Evolutionary conservation across 2,113 vertebrate species (phyloP).

Genomic region (Pseudopodoces humilis): DNA sequence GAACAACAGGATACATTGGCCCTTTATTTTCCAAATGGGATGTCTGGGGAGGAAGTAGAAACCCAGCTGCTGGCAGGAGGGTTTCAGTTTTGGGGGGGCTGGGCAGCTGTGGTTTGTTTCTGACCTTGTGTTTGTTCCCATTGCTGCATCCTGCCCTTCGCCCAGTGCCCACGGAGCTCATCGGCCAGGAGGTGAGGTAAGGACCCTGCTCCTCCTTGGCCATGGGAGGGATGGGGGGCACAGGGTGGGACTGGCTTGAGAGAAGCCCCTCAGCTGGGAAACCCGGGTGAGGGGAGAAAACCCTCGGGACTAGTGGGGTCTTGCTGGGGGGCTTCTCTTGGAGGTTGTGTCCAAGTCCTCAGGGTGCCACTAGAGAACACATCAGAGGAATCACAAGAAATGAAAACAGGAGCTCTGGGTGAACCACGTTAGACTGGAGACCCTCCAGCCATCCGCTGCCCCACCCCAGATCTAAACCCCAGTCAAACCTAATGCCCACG

Average conservation of each 20-base stretch:
- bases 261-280: neutral
- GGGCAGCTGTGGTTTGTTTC: neutral
- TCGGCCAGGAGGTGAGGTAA: conserved; percentile 95
- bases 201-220: conserved; percentile 9
- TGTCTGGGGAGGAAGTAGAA: rapidly evolving
- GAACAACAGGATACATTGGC: neutral
- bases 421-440: neutral
- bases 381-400: neutral
- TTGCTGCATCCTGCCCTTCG: neutral
- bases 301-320: rapidly evolving
- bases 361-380: no score
- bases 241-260: neutral
- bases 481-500: rapidly evolving
- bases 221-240: neutral
- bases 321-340: neutral
- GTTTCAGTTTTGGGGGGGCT: rapidly evolving
- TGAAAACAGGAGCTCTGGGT: neutral
- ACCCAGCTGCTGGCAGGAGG: neutral
- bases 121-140: conserved; percentile 1
- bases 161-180: conserved; percentile 82
- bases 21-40: neutral
- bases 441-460: neutral
- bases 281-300: neutral
- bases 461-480: neutral
- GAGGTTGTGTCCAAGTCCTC: neutral